Evolutionary conservation across 2,888 invertebrate species (phyloP).

Genomic region (Leptopilina drosophilae): DNA sequence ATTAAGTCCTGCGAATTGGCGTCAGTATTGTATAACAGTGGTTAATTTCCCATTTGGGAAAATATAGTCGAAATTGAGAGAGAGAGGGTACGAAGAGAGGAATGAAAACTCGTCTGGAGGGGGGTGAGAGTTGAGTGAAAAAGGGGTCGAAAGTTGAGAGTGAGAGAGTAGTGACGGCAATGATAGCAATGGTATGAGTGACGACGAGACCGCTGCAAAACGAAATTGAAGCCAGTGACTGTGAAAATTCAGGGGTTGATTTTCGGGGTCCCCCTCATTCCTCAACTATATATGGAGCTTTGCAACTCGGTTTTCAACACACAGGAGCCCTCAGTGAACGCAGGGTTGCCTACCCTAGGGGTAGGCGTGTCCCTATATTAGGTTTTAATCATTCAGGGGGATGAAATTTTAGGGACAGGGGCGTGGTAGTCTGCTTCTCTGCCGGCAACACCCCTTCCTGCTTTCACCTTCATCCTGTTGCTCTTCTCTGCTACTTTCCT

Average conservation of each 20-base stretch:
- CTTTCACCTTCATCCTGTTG: constrained; percentile 56
- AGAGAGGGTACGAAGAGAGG: no score
- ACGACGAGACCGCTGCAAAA: constrained; percentile 50
- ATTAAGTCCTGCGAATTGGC: no score
- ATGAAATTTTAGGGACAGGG: constrained; percentile 75
- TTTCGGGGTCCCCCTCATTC: constrained; percentile 54
- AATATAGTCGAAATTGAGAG: constrained; percentile 25
- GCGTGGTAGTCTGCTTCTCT: constrained; percentile 76
- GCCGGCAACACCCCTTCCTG: constrained; percentile 75
- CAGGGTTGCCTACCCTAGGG: constrained; percentile 49
- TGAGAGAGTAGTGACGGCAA: neutral
- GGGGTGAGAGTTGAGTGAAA: neutral
- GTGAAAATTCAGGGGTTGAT: constrained; percentile 68
- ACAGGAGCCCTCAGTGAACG: constrained; percentile 43
- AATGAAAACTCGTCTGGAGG: neutral
- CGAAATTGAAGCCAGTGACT: constrained; percentile 71
- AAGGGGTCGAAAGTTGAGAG: no score
- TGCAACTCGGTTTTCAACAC: constrained; percentile 39
- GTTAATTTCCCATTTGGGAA: no score
- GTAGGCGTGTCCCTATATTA: constrained; percentile 76
- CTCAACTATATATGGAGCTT: constrained; percentile 9
- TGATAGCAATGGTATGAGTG: constrained; percentile 11
- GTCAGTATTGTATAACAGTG: no score
- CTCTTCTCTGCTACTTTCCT: constrained; percentile 12
- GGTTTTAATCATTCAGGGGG: constrained; percentile 76